Conservation (phyloP, 2,888 invertebrate genomes). For the Dolichomitus sp. region DNA sequence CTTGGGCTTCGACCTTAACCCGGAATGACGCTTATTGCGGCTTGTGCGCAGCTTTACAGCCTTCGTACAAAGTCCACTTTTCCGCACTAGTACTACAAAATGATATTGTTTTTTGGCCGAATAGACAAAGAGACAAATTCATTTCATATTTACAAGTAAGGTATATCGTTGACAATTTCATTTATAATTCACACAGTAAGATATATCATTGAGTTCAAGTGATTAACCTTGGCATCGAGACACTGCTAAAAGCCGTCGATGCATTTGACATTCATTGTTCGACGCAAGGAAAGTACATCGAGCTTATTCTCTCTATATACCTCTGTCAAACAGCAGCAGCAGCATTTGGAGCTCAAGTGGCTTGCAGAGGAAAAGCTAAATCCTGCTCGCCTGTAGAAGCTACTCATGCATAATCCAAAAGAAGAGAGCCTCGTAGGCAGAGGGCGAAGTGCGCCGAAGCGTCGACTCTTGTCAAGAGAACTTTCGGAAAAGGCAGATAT, state of each 20-base stretch:
- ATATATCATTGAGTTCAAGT: neutral
- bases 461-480: neutral
- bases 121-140: neutral
- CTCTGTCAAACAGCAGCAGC: neutral
- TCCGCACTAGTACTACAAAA: no score
- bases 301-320: neutral
- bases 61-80: no score
- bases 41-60: no score
- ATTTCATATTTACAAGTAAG: neutral
- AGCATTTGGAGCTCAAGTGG: neutral
- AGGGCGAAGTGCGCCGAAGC: slow-evolving; percentile 7
- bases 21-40: no score
- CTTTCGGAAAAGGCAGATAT: slow-evolving; percentile 17
- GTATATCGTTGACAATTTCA: neutral
- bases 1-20: no score
- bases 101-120: neutral
- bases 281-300: neutral
- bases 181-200: neutral
- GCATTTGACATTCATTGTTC: neutral
- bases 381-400: slow-evolving; percentile 17
- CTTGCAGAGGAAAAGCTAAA: neutral
- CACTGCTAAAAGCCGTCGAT: neutral
- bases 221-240: neutral
- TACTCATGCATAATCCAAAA: slow-evolving; percentile 75
- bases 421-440: slow-evolving; percentile 30